Evolutionary conservation across 1,140 invertebrate genomes (phyloP).

Genomic region (Dreissena polymorpha): DNA sequence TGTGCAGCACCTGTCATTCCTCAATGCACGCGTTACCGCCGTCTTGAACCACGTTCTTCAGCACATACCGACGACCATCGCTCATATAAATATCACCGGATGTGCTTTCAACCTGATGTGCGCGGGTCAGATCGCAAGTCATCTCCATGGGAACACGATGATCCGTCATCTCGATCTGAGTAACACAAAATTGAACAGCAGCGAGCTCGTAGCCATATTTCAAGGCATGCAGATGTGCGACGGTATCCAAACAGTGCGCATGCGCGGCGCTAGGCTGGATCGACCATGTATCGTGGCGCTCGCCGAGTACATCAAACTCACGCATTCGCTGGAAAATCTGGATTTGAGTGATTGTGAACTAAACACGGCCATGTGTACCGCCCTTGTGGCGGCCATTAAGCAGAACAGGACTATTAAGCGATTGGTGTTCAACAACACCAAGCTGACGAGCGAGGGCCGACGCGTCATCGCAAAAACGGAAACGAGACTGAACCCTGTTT

Average conservation of each 20-base stretch:
- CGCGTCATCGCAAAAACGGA: conserved; percentile 50
- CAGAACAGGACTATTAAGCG: conserved; percentile 61
- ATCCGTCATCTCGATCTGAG: conserved; percentile 62
- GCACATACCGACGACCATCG: conserved; percentile 62
- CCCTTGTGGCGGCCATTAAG: conserved; percentile 57
- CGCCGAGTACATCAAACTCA: conserved; percentile 67
- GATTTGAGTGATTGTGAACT: conserved; percentile 70
- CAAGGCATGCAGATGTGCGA: conserved; percentile 68
- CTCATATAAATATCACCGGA: conserved; percentile 61
- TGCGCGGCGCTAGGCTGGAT: conserved; percentile 64
- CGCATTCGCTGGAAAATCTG: conserved; percentile 62
- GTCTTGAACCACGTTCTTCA: conserved; percentile 67
- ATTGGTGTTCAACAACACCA: conserved; percentile 62
- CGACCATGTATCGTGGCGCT: conserved; percentile 61
- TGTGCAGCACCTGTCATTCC: conserved; percentile 57
- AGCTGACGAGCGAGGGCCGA: conserved; percentile 61
- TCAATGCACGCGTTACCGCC: conserved; percentile 51
- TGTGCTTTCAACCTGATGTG: conserved; percentile 68
- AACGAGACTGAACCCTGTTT: conserved; percentile 52
- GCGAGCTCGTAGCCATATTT: conserved; percentile 64
- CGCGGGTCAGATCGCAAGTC: conserved; percentile 60
- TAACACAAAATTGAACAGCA: conserved; percentile 63
- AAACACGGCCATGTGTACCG: conserved; percentile 60
- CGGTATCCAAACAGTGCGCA: conserved; percentile 59
- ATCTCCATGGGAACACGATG: conserved; percentile 62